Evolutionary conservation across 2,888 invertebrate species (phyloP).

Genomic region (Tromatobia lineatoria): DNA sequence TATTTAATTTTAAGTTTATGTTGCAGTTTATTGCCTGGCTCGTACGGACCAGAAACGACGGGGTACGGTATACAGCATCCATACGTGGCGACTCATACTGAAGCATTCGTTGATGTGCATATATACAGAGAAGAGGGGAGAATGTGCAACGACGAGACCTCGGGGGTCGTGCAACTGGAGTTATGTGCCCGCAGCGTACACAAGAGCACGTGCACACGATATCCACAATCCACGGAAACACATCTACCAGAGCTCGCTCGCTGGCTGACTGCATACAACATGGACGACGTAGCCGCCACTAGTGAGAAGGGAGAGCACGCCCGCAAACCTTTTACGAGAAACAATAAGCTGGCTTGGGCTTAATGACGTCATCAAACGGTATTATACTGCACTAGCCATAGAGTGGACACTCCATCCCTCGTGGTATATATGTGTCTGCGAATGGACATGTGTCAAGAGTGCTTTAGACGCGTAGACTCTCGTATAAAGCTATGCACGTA

Average conservation of each 20-base stretch:
- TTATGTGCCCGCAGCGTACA: conserved; percentile 52
- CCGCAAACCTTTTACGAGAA: conserved; percentile 79
- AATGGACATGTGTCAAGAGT: conserved; percentile 34
- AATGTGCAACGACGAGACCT: conserved; percentile 9
- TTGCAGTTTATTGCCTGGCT: conserved; percentile 69
- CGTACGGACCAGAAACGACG: conserved; percentile 14
- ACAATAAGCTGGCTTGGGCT: conserved; percentile 78
- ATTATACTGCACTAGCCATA: conserved; percentile 73
- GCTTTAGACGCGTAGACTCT: background rate
- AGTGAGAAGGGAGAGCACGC: conserved; percentile 56
- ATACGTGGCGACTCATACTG: conserved; percentile 2
- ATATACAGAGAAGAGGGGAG: conserved; percentile 11
- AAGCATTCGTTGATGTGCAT: conserved; percentile 1
- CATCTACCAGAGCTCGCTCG: background rate
- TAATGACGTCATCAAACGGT: conserved; percentile 80
- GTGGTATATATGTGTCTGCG: conserved; percentile 1
- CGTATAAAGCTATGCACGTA: conserved; percentile 10
- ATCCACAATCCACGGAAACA: conserved; percentile 47
- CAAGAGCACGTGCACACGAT: conserved; percentile 39
- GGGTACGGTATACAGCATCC: conserved; percentile 4
- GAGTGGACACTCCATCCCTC: conserved; percentile 63
- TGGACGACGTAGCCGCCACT: conserved; percentile 27
- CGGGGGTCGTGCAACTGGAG: conserved; percentile 45
- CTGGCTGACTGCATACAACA: conserved; percentile 16
- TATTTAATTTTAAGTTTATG: conserved; percentile 79